Conservation (phyloP, 2,888 invertebrate genomes). For the Orthosia cruda region DNA sequence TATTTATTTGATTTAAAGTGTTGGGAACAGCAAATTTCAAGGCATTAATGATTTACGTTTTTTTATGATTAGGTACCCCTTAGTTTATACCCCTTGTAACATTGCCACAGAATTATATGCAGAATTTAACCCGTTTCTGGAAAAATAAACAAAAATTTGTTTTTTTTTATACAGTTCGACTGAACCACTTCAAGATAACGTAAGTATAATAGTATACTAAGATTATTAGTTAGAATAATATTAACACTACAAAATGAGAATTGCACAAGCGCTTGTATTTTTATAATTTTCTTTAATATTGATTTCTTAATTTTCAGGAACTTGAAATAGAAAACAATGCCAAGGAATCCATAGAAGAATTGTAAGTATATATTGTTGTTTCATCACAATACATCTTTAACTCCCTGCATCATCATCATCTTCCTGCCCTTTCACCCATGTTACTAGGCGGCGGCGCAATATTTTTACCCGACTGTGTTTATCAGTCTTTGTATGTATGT, state of each 20-base stretch:
- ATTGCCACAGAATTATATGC: no score
- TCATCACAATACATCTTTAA: neutral
- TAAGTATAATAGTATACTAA: neutral
- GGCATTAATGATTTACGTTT: no score
- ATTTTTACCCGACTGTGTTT: no score
- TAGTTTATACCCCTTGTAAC: no score
- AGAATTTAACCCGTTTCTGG: neutral
- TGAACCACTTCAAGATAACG: neutral
- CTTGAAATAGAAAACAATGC: slow-evolving; percentile 23
- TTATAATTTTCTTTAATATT: neutral
- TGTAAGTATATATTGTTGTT: slow-evolving; percentile 14
- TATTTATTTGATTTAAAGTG: no score
- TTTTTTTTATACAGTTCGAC: neutral
- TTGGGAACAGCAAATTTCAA: no score
- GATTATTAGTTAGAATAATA: neutral
- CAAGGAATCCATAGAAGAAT: slow-evolving; percentile 17
- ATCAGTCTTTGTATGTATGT: no score
- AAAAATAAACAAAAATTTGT: neutral
- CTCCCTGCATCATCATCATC: no score
- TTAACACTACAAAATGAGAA: neutral
- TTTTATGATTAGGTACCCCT: no score
- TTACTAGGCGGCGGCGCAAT: no score
- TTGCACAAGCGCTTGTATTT: neutral
- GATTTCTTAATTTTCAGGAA: neutral
- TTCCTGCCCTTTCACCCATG: no score